Conservation (phyloP, 2,888 invertebrate species). For the Drosophila birchii region DNA sequence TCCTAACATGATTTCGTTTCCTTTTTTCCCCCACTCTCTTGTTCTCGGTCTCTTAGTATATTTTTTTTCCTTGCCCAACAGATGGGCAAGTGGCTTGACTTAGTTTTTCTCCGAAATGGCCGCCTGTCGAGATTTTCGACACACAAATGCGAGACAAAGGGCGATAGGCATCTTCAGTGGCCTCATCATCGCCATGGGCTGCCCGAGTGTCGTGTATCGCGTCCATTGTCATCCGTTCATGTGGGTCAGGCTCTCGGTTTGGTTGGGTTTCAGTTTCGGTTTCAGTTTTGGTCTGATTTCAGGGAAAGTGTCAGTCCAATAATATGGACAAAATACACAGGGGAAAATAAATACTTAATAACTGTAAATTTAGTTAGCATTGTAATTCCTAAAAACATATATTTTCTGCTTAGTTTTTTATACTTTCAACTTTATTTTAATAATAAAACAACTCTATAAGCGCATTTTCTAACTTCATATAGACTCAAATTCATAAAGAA, state of each 20-base stretch:
- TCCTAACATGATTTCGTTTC: constrained; percentile 31
- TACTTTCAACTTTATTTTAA: no score
- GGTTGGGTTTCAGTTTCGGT: constrained; percentile 9
- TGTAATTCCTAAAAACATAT: no score
- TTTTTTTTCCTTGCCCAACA: constrained; percentile 1
- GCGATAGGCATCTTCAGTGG: constrained; percentile 63
- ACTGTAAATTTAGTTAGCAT: neutral
- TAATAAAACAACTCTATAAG: no score
- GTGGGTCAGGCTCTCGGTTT: constrained; percentile 14
- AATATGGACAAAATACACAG: neutral
- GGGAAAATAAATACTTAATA: neutral
- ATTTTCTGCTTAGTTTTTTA: no score
- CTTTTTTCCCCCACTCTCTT: neutral
- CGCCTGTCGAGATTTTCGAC: constrained; percentile 66
- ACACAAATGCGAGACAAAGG: constrained; percentile 63
- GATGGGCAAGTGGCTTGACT: constrained; percentile 43
- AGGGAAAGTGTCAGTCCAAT: constrained; percentile 29
- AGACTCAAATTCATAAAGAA: neutral
- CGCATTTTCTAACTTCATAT: neutral
- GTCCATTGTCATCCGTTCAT: constrained; percentile 30
- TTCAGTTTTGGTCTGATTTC: constrained; percentile 10
- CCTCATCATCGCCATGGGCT: constrained; percentile 36
- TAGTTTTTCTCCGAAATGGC: constrained; percentile 56
- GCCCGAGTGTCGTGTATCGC: constrained; percentile 13
- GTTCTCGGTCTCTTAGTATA: neutral